phyloP scores from a whole-genome alignment of 2,797 vertebrate species.

The Coregonus ussuriensis region DNA sequence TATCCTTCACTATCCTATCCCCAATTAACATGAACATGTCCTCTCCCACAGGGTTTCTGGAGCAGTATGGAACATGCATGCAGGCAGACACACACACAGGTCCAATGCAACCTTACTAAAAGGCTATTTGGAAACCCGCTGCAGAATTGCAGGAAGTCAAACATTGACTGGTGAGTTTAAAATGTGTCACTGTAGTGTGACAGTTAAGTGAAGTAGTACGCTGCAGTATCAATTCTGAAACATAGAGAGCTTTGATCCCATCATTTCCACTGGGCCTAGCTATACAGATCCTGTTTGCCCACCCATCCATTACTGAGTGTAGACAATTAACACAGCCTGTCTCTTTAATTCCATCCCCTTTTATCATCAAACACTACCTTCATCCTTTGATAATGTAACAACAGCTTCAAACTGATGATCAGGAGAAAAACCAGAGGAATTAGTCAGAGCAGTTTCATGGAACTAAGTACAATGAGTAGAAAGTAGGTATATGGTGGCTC shows the following conservation, averaged over 20 bases:
- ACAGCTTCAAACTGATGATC: conserved; percentile 21
- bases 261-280: conserved; percentile 15
- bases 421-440: conserved; percentile 14
- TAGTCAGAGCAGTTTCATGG: conserved; percentile 27
- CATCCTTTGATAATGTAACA: conserved; percentile 47
- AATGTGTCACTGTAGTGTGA: conserved; percentile 2
- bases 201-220: conserved; percentile 1
- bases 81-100: not conserved
- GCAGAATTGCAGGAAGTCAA: conserved; percentile 22
- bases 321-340: conserved; percentile 35
- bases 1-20: conserved; percentile 20
- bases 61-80: not conserved
- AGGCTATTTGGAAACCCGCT: not conserved
- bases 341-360: conserved; percentile 25
- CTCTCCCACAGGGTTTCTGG: conserved; percentile 12
- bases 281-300: conserved; percentile 21
- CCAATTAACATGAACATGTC: conserved; percentile 25
- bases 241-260: conserved; percentile 4
- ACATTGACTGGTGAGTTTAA: conserved; percentile 8
- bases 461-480: conserved; percentile 35
- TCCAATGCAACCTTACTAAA: not conserved
- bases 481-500: not conserved
- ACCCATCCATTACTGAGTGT: conserved; percentile 1
- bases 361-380: conserved; percentile 43
- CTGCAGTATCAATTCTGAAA: conserved; percentile 1